phyloP scores from a whole-genome alignment of 1,140 invertebrate genomes.

The Zaprionus tsacasi region DNA sequence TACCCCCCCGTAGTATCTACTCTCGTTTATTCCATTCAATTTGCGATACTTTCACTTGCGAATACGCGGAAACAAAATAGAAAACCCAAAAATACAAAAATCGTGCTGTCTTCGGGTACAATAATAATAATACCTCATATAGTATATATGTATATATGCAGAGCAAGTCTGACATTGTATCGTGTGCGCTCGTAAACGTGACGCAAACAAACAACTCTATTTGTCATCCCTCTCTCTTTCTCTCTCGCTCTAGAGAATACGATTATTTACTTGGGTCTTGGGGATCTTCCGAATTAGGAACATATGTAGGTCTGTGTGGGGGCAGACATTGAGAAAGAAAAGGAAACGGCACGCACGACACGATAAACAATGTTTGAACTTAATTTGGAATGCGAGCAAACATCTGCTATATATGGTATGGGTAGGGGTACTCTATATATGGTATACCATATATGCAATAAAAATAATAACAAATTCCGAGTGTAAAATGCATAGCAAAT shows the following conservation, averaged over 20 bases:
- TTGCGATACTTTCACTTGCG: slow-evolving; percentile 72
- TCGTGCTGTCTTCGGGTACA: slow-evolving; percentile 24
- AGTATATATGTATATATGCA: not conserved
- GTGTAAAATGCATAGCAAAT: slow-evolving; percentile 56
- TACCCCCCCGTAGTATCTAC: slow-evolving; percentile 1
- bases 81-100: slow-evolving; percentile 52
- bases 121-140: no score
- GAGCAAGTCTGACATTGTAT: slow-evolving; percentile 24
- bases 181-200: slow-evolving; percentile 68
- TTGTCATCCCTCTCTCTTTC: slow-evolving; percentile 49
- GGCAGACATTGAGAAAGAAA: not conserved
- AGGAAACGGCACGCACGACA: slow-evolving; percentile 17
- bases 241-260: not conserved
- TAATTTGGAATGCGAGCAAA: slow-evolving; percentile 52
- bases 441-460: not conserved
- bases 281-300: not conserved
- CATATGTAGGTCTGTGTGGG: not conserved
- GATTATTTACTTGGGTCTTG: not conserved
- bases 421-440: not conserved
- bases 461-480: slow-evolving; percentile 53
- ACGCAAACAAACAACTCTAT: slow-evolving; percentile 70
- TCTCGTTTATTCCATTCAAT: slow-evolving; percentile 13
- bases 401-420: not conserved
- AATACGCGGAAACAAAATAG: slow-evolving; percentile 75
- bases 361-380: slow-evolving; percentile 69